Evolutionary conservation across 2,888 invertebrate genomes (phyloP), one percentile per base, ranked within the genome.

Genomic region (Coenonympha glycerion): DNA sequence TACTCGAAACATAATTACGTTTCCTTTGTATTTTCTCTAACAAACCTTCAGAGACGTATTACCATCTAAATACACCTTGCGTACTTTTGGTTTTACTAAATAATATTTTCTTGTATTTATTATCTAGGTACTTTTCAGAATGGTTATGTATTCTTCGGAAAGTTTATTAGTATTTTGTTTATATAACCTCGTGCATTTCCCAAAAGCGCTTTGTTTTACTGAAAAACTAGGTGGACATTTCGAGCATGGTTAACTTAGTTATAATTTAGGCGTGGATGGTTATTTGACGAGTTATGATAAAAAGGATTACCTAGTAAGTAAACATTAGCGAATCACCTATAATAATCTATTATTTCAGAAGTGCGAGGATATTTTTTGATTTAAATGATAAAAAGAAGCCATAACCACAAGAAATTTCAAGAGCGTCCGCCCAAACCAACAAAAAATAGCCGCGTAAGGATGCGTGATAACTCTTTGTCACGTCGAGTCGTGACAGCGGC

Each of bases 1-100:
- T 58, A 33, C 47, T 47, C 26, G 53, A 52, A 56, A 56, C 56
- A 53, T 56, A 58, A 58, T 54, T 40, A 49, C 33, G 33, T 30
- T 42, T 21, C 39, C 52, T 52, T 42, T 18, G 42, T 42, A 34
- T 49, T 24, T 31, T 48, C 49, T 40, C 36, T 33, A 42, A 16
- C 28, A 48, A 49, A 49, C 31, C 37, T 16, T 39, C 39, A 40
- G 40, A 40, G 28, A 53, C 30, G 11, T 42, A 49, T 49, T 47
- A 37, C 36, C 28, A 36, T 47, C 15, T 30, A 46, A 39, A 34
- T 39, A 44, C 15, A 44, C 30, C 13, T 16, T 9, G n/a, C n/a
- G 39, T 15, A 39, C 3, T 24, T 24, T 39, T 16, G 24, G 39
- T 15, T 24, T 3, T 21, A 37, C 11, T 36, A 11, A 18, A 6